Base-by-base conservation (phyloP, 2,888 invertebrate species). In the Folsomia candida region DNA sequence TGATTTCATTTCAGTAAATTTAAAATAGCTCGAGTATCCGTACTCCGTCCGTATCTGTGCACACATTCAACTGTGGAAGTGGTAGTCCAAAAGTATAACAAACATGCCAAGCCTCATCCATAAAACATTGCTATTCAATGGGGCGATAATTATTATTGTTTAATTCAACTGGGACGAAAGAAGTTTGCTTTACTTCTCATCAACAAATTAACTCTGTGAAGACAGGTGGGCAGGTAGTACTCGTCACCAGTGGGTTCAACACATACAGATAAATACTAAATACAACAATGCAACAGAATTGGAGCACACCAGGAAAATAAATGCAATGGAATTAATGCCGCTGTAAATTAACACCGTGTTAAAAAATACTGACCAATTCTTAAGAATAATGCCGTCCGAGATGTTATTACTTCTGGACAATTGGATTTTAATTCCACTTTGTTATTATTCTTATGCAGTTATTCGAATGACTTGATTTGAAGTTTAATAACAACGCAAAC, bases 1-100 rank as follows among this genome's bases (percentile, higher is more conserved):
- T 62, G 62, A 62, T 62, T 62, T 62, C 62, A 62, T 62, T 62
- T 28, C 62, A 62, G 26, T 28, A 62, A 37, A 37, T 37, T 14
- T 4, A 14, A 37, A 37, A n/a, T n/a, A n/a, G n/a, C n/a, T n/a
- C n/a, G n/a, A n/a, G n/a, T n/a, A n/a, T n/a, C n/a, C n/a, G n/a
- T n/a, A n/a, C n/a, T n/a, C n/a, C n/a, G n/a, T n/a, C n/a, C n/a
- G n/a, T n/a, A n/a, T n/a, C n/a, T n/a, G n/a, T n/a, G n/a, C n/a
- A n/a, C n/a, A n/a, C n/a, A n/a, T n/a, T n/a, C n/a, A n/a, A n/a
- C n/a, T n/a, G n/a, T n/a, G 37, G 37, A 37, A 37, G 14, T 37
- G 14, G 37, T 14, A 37, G 37, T 37, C 37, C 37, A 37, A 9
- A 14, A 9, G 14, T 37, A 37, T 37, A 14, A 9, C 37, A 4